Evolutionary conservation across 2,113 vertebrate species (phyloP), one percentile per base, ranked within the genome.

Genomic region (Colaptes auratus): DNA sequence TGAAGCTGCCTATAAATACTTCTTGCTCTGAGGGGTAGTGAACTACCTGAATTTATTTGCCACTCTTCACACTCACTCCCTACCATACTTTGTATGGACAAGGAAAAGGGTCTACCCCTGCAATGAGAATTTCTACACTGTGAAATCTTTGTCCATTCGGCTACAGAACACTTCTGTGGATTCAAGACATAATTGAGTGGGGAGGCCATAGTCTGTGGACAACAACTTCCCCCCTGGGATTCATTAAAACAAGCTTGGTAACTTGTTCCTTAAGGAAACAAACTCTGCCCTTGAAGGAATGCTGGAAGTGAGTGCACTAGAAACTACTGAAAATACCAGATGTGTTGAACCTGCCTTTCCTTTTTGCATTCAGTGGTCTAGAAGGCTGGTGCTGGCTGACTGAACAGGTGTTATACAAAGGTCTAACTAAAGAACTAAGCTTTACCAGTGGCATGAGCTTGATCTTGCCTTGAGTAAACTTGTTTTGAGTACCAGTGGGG

Each of bases 131-230:
- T 2, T 33, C 28, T 60, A 72, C 24, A 19, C 39, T 12, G 18
- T 18, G 46, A 69, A 89, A 23, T 55, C 8, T 81, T 80, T 69
- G 23, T 58, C 50, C 6, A 7, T 74, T 86, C 25, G 69, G 50
- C 30, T 39, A 5, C 19, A 77, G 44, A 90, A 4, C 20, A 25
- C 15, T 63, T 67, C 58, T 42, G 35, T 60, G 52, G 14, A 59
- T 75, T 16, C 8, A 50, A 55, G n/a, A 7, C 0, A 0, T 35
- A 77, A 63, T 2, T 42, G 6, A 5, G 18, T 3, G 3, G 6
- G 4, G 1, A 9, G 1, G 3, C 0, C 8, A 12, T 15, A 9
- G 27, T 31, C 4, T 31, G 15, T 28, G 42, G 21, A 71, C 27
- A 58, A 27, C 39, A 42, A 50, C 8, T 60, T 15, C 48, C 53